Percentiles rank a stretch among this genome's conserved stretches.
Conservation (phyloP, 2,113 vertebrate species). For the Felis chaus region DNA sequence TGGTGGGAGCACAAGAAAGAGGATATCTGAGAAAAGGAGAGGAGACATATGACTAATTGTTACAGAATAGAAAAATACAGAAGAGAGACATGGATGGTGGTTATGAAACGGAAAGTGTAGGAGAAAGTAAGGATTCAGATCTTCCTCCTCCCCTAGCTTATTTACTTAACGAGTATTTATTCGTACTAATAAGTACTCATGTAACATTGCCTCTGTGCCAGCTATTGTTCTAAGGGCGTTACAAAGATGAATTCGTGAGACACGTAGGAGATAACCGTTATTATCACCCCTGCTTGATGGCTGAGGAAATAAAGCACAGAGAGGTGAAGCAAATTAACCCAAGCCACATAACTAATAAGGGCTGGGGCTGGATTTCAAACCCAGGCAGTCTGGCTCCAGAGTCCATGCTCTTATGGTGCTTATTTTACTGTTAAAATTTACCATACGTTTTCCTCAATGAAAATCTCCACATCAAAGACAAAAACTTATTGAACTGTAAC, state of each 20-base stretch:
- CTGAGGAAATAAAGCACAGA: background rate
- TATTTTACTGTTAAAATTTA: conserved; percentile 45
- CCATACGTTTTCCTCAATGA: conserved; percentile 26
- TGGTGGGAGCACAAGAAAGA: background rate
- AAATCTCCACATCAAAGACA: conserved; percentile 48
- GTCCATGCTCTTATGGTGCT: background rate
- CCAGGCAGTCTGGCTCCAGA: background rate
- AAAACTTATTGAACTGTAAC: conserved; percentile 55
- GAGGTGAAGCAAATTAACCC: background rate
- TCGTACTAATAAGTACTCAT: background rate
- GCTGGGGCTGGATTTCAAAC: background rate
- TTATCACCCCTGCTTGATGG: background rate
- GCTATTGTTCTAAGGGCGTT: background rate
- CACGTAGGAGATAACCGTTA: background rate
- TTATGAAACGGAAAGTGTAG: background rate
- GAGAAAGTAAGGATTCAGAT: background rate
- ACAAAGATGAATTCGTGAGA: background rate
- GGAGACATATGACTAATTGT: background rate
- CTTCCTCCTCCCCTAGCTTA: background rate
- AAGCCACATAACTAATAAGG: background rate
- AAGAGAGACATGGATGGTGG: background rate
- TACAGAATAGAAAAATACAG: background rate
- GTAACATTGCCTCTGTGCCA: background rate
- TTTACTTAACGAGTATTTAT: background rate
- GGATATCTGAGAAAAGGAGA: background rate